A percentile compares a stretch with the other conserved stretches of the same genome.
Evolutionary conservation across 2,113 vertebrate species (phyloP).

Genomic region (Loxodonta africana): DNA sequence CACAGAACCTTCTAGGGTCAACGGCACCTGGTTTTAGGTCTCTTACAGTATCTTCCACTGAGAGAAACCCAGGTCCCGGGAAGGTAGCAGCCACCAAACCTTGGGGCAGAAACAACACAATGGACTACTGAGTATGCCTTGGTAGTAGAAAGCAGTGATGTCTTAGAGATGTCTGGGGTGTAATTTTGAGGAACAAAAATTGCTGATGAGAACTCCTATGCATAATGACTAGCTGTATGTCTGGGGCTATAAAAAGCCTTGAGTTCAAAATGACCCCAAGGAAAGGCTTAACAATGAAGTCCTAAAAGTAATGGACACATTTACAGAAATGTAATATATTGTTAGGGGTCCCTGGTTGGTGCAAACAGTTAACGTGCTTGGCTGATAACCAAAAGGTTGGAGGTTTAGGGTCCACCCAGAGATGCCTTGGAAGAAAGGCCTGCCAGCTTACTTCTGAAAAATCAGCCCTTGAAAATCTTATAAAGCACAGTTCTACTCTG

Average conservation of each 20-base stretch:
- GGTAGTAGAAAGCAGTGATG: slow-evolving; percentile 25
- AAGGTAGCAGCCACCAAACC: background rate
- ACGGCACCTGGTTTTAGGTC: background rate
- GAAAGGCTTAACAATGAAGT: background rate
- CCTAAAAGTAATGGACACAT: background rate
- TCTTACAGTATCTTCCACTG: background rate
- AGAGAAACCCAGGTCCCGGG: background rate
- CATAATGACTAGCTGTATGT: background rate
- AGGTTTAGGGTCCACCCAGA: background rate
- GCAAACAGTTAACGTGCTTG: background rate
- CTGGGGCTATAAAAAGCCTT: background rate
- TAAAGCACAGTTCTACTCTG: too few species aligned
- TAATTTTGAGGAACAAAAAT: slow-evolving; percentile 42
- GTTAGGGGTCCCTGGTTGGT: background rate
- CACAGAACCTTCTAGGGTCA: background rate
- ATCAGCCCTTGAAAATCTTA: too few species aligned
- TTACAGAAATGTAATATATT: background rate
- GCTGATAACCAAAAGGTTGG: background rate
- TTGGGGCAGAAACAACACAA: background rate
- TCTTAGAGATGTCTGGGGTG: slow-evolving; percentile 17
- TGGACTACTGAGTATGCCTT: background rate
- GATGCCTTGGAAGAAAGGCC: background rate
- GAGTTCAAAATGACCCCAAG: slow-evolving; percentile 24
- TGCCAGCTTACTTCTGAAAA: too few species aligned
- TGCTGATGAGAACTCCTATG: background rate